A percentile compares a stretch with the other conserved stretches of the same genome.
Evolutionary conservation across 2,888 invertebrate species (phyloP).

Genomic region (Craniophora ligustri): DNA sequence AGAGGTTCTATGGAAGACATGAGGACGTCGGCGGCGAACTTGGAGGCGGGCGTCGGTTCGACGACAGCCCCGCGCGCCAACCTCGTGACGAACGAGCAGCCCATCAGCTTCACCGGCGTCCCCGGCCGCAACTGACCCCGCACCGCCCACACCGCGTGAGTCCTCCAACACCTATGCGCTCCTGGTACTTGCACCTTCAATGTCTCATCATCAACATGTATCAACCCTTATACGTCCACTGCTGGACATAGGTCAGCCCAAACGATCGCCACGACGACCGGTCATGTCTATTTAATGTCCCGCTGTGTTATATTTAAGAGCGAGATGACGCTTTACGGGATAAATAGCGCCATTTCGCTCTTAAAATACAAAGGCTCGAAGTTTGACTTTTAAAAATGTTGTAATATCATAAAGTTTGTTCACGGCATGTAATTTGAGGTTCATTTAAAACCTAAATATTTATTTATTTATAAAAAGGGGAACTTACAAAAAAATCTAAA

Average conservation of each 20-base stretch:
- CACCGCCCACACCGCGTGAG: slow-evolving; percentile 27
- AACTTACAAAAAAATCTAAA: too few relatives aligned
- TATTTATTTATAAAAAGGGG: too few relatives aligned
- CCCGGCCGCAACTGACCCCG: slow-evolving; percentile 84
- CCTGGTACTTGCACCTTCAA: slow-evolving; percentile 49
- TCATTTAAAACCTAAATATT: too few relatives aligned
- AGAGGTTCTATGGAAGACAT: slow-evolving; percentile 95
- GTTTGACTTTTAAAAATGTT: too few relatives aligned
- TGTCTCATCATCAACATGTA: too few relatives aligned
- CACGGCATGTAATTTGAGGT: too few relatives aligned
- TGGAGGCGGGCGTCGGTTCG: slow-evolving; percentile 76
- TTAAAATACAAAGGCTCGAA: neutral
- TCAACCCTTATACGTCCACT: too few relatives aligned
- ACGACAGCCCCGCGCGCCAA: slow-evolving; percentile 91
- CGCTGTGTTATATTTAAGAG: neutral
- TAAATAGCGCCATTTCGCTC: neutral
- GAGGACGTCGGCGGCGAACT: slow-evolving; percentile 91
- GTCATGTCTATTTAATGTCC: too few relatives aligned
- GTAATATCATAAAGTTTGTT: too few relatives aligned
- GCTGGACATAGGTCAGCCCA: too few relatives aligned
- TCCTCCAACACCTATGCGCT: slow-evolving; percentile 46
- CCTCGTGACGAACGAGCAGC: slow-evolving; percentile 94
- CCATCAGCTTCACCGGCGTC: slow-evolving; percentile 91
- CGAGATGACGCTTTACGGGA: neutral
- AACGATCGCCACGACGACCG: too few relatives aligned